Conservation (phyloP, 2,797 vertebrate genomes). For the Anolis apletophallus region DNA sequence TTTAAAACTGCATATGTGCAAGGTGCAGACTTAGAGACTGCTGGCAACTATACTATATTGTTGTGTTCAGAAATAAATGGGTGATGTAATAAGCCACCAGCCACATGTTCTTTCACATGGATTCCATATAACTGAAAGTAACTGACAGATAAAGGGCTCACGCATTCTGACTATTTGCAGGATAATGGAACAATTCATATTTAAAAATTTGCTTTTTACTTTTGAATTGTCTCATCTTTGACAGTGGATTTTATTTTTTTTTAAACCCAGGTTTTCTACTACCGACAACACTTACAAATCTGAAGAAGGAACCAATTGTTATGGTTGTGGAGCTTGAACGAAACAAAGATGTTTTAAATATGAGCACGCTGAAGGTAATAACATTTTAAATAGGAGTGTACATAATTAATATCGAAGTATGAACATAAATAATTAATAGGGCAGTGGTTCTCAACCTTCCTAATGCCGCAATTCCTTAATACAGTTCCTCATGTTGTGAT, state of each 20-base stretch:
- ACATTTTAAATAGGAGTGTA: not conserved
- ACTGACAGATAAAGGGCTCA: not conserved
- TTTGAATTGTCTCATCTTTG: slow-evolving; percentile 33
- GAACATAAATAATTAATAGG: not conserved
- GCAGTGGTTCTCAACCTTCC: too few species aligned
- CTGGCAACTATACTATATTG: not conserved
- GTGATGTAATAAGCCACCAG: not conserved
- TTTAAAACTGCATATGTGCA: not conserved
- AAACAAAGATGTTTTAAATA: slow-evolving; percentile 61
- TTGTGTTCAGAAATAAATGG: not conserved
- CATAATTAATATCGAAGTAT: not conserved
- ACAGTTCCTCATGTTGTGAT: too few species aligned
- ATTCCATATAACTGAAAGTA: not conserved
- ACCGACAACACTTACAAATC: slow-evolving; percentile 48
- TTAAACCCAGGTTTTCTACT: slow-evolving; percentile 51
- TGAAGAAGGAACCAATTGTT: slow-evolving; percentile 54
- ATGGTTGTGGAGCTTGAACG: slow-evolving; percentile 33
- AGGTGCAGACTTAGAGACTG: not conserved
- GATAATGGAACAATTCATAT: not conserved
- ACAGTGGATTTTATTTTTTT: not conserved
- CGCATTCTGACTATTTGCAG: not conserved
- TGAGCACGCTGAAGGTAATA: slow-evolving; percentile 75
- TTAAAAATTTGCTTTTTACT: slow-evolving; percentile 12
- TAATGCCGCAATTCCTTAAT: too few species aligned
- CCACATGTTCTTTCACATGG: not conserved